phyloP scores from a whole-genome alignment of 2,888 invertebrate species.

The Chloroclysta siterata region DNA sequence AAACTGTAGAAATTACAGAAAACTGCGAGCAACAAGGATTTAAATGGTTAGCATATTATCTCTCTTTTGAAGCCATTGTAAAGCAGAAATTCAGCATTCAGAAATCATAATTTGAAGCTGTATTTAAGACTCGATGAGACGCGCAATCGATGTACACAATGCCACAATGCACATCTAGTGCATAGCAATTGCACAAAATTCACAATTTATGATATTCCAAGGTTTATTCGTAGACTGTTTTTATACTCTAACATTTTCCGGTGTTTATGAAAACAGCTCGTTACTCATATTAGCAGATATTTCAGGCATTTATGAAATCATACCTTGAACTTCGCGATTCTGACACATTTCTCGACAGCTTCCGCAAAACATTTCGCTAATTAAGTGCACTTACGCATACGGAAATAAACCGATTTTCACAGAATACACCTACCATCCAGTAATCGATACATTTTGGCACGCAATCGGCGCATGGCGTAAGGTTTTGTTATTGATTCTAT shows the following conservation, averaged over 20 bases:
- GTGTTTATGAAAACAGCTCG: background rate
- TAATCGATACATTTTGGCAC: slow-evolving; percentile 37
- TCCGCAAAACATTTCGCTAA: slow-evolving; percentile 39
- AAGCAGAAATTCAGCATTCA: background rate
- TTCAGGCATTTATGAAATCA: slow-evolving; percentile 25
- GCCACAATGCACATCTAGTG: background rate
- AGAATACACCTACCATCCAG: slow-evolving; percentile 21
- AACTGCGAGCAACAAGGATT: slow-evolving; percentile 6
- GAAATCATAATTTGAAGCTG: too few species aligned
- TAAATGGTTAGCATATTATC: background rate
- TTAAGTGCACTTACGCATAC: slow-evolving; percentile 34
- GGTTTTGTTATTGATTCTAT: slow-evolving; percentile 51
- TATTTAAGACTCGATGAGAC: background rate
- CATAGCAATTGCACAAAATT: background rate
- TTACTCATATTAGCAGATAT: slow-evolving; percentile 6
- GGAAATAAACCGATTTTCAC: slow-evolving; percentile 33
- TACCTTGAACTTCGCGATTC: slow-evolving; percentile 34
- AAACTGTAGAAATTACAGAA: slow-evolving; percentile 19
- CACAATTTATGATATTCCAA: background rate
- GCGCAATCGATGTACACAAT: background rate
- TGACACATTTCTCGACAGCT: slow-evolving; percentile 29
- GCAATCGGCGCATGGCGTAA: slow-evolving; percentile 21
- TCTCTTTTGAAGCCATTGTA: background rate
- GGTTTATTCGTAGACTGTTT: background rate
- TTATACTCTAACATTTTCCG: background rate